Base-by-base conservation (phyloP, 2,888 invertebrate species). In the Nesidiocoris tenuis region DNA sequence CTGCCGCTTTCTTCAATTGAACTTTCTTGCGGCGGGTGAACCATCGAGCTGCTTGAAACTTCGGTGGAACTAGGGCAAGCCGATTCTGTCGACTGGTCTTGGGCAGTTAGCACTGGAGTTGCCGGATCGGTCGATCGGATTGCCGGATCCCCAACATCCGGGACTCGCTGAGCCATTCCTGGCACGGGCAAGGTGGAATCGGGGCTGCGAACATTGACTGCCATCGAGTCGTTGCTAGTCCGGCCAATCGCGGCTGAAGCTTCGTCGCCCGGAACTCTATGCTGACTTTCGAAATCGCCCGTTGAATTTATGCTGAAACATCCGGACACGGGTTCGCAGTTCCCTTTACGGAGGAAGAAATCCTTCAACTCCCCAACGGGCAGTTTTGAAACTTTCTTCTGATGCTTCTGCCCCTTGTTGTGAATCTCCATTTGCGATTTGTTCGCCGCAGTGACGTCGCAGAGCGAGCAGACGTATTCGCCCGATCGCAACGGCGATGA, bases 361-460 rank as follows among this genome's bases (percentile, higher is more conserved):
- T 72, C 72, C 21, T 39, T 61, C 9, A 72, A 56, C 24, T 72
- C 72, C 12, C 72, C 72, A 54, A 54, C 72, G 16, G 63, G 61
- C 1, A 72, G 55, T 61, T 72, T 72, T 21, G 72, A 2, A 5
- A 72, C n/a, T 39, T 72, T 72, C 18, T 63, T 72, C 21, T 61
- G 16, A 23, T 72, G 72, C 63, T 61, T 16, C 0, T 61, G 12
- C 7, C 72, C 72, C n/a, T 21, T 72, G 21, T 72, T 72, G 19
- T 72, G 72, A 2, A 54, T 12, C 22, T 72, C 61, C 72, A 72
- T 72, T 21, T 72, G 72, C 9, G 54, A 18, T 61, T 23, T 61
- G 12, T 12, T 61, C 7, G 25, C 18, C 12, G 72, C 23, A 17
- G 61, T 72, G 17, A 72, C 54, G 25, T 61, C 21, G 17, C 72